Conservation (phyloP, 2,113 vertebrate genomes). For the Perca schrenkii region DNA sequence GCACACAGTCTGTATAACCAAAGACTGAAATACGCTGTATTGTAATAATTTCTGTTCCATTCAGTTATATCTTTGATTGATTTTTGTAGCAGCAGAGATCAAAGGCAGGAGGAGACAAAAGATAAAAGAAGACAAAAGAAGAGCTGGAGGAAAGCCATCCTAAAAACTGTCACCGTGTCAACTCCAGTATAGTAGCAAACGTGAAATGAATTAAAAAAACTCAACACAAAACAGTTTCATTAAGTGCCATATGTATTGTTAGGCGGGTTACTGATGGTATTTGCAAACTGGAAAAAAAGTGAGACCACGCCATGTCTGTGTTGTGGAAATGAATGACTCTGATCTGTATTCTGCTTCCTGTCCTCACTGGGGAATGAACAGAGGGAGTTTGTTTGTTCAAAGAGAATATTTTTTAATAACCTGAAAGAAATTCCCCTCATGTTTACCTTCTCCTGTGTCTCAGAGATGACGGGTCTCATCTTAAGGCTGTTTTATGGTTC, state of each 20-base stretch:
- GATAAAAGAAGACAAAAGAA: constrained; percentile 67
- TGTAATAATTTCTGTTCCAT: constrained; percentile 14
- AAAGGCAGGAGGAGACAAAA: constrained; percentile 67
- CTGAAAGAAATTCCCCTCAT: constrained; percentile 48
- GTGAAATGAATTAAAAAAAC: constrained; percentile 14
- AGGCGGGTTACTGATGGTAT: not conserved
- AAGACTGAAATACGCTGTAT: not conserved
- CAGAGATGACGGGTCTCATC: constrained; percentile 23
- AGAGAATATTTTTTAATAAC: constrained; percentile 37
- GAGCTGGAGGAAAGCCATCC: constrained; percentile 52
- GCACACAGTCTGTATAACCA: not conserved
- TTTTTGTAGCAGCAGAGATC: constrained; percentile 53
- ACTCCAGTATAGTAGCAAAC: constrained; percentile 12
- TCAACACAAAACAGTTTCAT: not conserved
- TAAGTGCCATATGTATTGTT: not conserved
- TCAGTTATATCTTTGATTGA: constrained; percentile 38
- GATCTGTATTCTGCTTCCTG: constrained; percentile 31
- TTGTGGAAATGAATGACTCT: constrained; percentile 28
- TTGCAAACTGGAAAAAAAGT: constrained; percentile 9
- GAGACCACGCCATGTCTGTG: constrained; percentile 1
- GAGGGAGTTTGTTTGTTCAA: not conserved
- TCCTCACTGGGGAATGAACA: constrained; percentile 13
- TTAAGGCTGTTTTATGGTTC: not conserved
- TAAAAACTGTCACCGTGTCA: constrained; percentile 40
- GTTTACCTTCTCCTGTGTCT: constrained; percentile 30